Base-by-base conservation (phyloP, 2,113 vertebrate genomes). In the Phycodurus eques region DNA sequence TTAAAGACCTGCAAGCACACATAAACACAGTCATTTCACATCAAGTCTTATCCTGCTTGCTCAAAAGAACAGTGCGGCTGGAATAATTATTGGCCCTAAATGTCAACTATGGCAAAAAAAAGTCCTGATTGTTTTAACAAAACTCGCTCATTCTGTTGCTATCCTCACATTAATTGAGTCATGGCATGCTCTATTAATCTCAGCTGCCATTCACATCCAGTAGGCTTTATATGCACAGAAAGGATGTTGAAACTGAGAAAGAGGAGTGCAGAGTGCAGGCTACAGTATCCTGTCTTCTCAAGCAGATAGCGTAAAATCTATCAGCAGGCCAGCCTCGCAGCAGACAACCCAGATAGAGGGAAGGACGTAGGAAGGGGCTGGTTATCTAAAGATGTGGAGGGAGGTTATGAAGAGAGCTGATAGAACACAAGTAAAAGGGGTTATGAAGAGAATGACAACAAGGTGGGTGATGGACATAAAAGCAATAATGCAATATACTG, bases 221-320 rank as follows among this genome's bases (percentile, higher is more conserved):
- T 22, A 15, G 27, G 62, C 46, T 68, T 67, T 75, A 51, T 66
- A 47, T n/a, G 53, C 46, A 39, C 49, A 31, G 67, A 8, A 51
- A 44, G 54, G 67, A 61, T 43, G 33, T 51, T 56, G 66, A 82
- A 33, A 73, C 72, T 60, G 59, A 72, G 47, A 49, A 61, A 69
- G 60, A 54, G 42, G 82, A 78, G 81, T 80, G 84, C 82, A 80
- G 84, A 85, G 77, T 53, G 22, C 43, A 72, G 80, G 75, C 83
- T 84, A 80, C 78, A 79, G 78, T 79, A 85, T 6, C 19, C 71
- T 82, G 57, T 68, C 79, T 65, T 82, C 71, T 67, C 75, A 71
- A 85, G 76, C 46, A 86, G 82, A 88, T 79, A 69, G 85, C 84
- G 88, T 84, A 85, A 88, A 91, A 89, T 84, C 86, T 78, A 85